phyloP scores from a whole-genome alignment of 1,140 invertebrate genomes.

The Phymorhynchus buccinoides region DNA sequence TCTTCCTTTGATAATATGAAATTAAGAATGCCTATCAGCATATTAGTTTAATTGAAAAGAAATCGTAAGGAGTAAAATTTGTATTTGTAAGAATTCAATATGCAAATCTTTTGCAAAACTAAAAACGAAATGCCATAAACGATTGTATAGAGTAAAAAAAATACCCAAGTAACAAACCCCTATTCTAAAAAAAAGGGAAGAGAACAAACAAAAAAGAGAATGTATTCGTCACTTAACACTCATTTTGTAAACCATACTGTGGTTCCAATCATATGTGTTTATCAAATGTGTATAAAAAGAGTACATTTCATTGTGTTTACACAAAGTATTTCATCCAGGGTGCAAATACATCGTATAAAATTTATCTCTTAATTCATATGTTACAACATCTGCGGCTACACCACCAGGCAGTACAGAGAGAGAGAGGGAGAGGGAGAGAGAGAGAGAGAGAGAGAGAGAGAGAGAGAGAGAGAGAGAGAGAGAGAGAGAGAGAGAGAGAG shows the following conservation, averaged over 20 bases:
- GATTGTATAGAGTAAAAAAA: not conserved
- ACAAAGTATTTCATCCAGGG: not conserved
- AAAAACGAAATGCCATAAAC: not conserved
- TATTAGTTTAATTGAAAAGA: not conserved
- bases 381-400: not conserved
- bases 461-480: not conserved
- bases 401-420: not conserved
- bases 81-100: not conserved
- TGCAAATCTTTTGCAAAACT: not conserved
- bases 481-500: not conserved
- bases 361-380: not conserved
- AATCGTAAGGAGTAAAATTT: not conserved
- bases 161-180: not conserved
- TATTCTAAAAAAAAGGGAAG: no score
- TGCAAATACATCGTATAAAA: not conserved
- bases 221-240: not conserved
- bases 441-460: not conserved
- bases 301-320: conserved; percentile 12
- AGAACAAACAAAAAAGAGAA: no score
- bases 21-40: not conserved
- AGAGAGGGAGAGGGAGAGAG: not conserved
- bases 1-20: no score
- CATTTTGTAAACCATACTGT: not conserved
- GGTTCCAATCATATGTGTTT: not conserved
- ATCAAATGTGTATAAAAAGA: not conserved